phyloP scores from a whole-genome alignment of 2,888 invertebrate species.

The Eretmocerus hayati region DNA sequence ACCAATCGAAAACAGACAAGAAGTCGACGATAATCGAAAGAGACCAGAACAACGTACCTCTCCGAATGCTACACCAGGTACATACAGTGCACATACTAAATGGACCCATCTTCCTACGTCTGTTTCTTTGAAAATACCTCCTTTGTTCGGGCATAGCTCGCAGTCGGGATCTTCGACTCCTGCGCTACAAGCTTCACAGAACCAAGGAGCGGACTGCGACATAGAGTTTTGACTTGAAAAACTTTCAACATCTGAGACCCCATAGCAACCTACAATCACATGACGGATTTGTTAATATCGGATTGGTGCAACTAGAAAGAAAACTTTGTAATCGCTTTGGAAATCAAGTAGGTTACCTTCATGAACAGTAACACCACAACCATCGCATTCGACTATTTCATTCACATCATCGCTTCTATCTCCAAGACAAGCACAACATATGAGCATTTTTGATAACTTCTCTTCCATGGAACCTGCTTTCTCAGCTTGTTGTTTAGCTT shows the following conservation, averaged over 20 bases:
- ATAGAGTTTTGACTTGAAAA: conserved; percentile 89
- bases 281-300: too few relatives aligned
- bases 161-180: conserved; percentile 83
- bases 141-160: conserved; percentile 90
- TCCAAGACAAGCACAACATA: conserved; percentile 89
- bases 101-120: conserved; percentile 99
- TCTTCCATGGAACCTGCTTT: conserved; percentile 44
- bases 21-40: too few relatives aligned
- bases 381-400: conserved; percentile 96
- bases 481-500: conserved; percentile 48
- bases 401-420: conserved; percentile 89
- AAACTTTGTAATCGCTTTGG: too few relatives aligned
- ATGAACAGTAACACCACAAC: conserved; percentile 92
- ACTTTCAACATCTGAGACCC: conserved; percentile 85
- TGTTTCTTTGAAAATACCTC: conserved; percentile 91
- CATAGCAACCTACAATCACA: conserved; percentile 81
- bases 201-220: conserved; percentile 97
- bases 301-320: too few relatives aligned
- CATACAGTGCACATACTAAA: conserved; percentile 93
- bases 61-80: conserved; percentile 94
- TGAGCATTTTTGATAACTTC: conserved; percentile 63
- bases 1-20: too few relatives aligned
- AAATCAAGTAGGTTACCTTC: too few relatives aligned
- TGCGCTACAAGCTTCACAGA: conserved; percentile 96
- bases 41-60: conserved; percentile 68